phyloP scores from a whole-genome alignment of 2,797 vertebrate genomes.

The Phyllotis vaccarum region DNA sequence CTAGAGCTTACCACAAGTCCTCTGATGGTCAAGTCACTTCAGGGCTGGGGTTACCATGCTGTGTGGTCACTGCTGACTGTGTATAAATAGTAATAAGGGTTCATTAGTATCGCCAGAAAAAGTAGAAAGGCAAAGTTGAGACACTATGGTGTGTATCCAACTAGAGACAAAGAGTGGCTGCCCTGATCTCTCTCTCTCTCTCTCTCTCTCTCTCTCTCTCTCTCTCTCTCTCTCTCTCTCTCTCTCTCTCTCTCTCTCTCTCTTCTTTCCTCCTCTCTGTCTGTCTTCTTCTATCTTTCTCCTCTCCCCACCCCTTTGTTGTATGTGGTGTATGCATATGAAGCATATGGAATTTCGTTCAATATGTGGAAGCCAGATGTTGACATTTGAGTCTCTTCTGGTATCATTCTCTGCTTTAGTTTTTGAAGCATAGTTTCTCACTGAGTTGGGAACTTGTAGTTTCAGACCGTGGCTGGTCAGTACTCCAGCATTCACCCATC shows the following conservation, averaged over 20 bases:
- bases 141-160: rapidly evolving
- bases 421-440: background rate
- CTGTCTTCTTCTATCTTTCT: background rate
- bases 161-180: background rate
- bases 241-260: background rate
- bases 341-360: too few species aligned
- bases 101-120: background rate
- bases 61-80: background rate
- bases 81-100: background rate
- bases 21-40: background rate
- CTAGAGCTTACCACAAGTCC: background rate
- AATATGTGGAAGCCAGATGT: background rate
- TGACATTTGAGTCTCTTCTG: background rate
- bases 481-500: background rate
- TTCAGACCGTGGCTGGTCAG: background rate
- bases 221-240: background rate
- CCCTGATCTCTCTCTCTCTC: too few species aligned
- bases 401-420: too few species aligned
- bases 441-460: too few species aligned
- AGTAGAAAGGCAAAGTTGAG: background rate
- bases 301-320: too few species aligned
- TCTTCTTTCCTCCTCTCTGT: too few species aligned
- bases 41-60: background rate
- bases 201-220: background rate
- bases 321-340: background rate